Evolutionary conservation across 2,888 invertebrate species (phyloP).

Genomic region (Drosophila meridiana): DNA sequence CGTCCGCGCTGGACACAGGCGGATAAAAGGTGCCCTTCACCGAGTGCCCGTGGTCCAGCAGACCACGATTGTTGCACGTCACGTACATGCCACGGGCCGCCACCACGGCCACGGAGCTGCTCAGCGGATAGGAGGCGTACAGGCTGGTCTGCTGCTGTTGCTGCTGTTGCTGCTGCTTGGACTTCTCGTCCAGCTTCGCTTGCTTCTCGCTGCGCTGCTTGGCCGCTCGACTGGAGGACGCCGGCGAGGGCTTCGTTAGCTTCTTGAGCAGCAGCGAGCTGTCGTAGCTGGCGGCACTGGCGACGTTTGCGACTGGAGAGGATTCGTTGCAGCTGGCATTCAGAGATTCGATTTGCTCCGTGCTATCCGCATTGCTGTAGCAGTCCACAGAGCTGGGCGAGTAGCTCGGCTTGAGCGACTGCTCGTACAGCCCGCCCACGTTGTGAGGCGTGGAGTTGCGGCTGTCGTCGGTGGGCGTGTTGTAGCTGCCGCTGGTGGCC

Average conservation of each 20-base stretch:
- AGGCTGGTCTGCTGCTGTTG: slow-evolving; percentile 57
- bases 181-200: slow-evolving; percentile 66
- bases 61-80: slow-evolving; percentile 92
- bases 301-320: slow-evolving; percentile 44
- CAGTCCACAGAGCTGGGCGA: slow-evolving; percentile 80
- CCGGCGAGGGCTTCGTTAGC: slow-evolving; percentile 63
- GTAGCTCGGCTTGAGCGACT: slow-evolving; percentile 75
- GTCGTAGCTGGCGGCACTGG: slow-evolving; percentile 50
- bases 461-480: slow-evolving; percentile 72
- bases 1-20: slow-evolving; percentile 93
- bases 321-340: slow-evolving; percentile 53
- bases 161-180: slow-evolving; percentile 63
- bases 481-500: slow-evolving; percentile 85
- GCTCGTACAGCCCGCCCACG: slow-evolving; percentile 70
- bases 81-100: slow-evolving; percentile 95
- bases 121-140: slow-evolving; percentile 80
- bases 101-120: slow-evolving; percentile 88
- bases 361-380: slow-evolving; percentile 79
- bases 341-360: slow-evolving; percentile 71
- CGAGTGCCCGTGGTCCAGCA: slow-evolving; percentile 92
- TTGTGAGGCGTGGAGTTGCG: slow-evolving; percentile 67
- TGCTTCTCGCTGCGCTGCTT: slow-evolving; percentile 65
- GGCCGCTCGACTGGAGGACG: slow-evolving; percentile 45
- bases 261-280: slow-evolving; percentile 71
- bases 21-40: slow-evolving; percentile 96